Evolutionary conservation across 2,113 vertebrate genomes (phyloP).

Genomic region (Macquaria australasica): DNA sequence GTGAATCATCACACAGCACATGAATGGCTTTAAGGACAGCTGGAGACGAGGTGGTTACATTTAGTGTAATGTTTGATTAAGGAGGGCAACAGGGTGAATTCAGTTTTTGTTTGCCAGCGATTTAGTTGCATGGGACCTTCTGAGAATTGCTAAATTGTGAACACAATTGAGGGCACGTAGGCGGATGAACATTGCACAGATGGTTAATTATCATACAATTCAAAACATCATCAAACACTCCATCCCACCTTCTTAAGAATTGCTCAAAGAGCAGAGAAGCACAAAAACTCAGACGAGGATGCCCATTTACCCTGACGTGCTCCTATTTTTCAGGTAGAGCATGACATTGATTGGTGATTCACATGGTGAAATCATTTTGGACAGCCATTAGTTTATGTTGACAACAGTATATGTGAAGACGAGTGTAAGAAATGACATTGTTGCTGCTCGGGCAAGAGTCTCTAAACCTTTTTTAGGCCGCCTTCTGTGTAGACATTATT

Average conservation of each 20-base stretch:
- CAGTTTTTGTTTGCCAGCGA: neutral
- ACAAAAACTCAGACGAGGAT: neutral
- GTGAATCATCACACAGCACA: neutral
- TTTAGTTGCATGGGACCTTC: neutral
- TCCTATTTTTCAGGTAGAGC: neutral
- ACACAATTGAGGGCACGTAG: neutral
- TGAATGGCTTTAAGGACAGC: neutral
- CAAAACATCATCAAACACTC: neutral
- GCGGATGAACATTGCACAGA: neutral
- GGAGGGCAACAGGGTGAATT: neutral
- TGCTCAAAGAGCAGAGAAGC: neutral
- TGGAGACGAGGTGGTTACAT: neutral
- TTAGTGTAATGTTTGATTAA: neutral
- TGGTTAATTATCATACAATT: neutral
- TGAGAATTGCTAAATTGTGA: neutral
- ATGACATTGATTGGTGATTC: slow-evolving; percentile 23
- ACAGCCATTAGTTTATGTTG: slow-evolving; percentile 1
- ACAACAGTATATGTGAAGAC: slow-evolving; percentile 1
- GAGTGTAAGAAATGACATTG: slow-evolving; percentile 3
- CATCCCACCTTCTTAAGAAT: neutral
- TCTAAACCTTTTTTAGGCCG: neutral
- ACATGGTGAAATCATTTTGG: slow-evolving; percentile 16
- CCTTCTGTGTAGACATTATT: neutral
- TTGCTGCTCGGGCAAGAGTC: neutral
- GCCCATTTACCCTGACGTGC: neutral